These are phyloP conservation scores for Myiotriccus ornatus DNA, from an alignment of 2,797 vertebrate genomes.

Conservation along the genomic window DNA sequence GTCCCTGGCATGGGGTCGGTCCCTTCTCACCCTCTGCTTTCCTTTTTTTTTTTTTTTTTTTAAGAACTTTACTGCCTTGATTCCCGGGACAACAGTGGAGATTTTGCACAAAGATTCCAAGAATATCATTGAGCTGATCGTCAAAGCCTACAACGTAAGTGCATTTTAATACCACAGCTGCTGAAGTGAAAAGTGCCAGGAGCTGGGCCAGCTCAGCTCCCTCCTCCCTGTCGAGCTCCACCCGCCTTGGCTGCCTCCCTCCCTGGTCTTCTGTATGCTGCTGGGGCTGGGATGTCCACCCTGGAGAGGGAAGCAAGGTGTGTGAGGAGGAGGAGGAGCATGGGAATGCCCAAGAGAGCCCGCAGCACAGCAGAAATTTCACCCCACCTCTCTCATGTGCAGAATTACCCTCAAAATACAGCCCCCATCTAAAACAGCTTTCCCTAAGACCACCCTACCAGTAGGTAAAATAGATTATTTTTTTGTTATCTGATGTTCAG, in stretches of 20 bases:
- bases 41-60: not conserved
- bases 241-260: rapidly evolving
- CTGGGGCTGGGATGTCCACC: not conserved
- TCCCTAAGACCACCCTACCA: not conserved
- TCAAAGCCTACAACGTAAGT: slow-evolving; percentile 93
- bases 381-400: rapidly evolving
- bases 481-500: not conserved
- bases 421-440: not conserved
- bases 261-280: rapidly evolving
- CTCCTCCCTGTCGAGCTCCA: rapidly evolving
- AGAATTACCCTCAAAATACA: not conserved
- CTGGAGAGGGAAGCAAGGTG: not conserved
- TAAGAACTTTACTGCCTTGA: slow-evolving; percentile 92
- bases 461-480: not conserved
- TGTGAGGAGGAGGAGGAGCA: not conserved
- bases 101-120: slow-evolving; percentile 95
- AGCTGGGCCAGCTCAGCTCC: not conserved
- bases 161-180: slow-evolving; percentile 1
- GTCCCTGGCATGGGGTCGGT: rapidly evolving
- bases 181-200: not conserved
- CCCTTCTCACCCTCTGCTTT: not conserved
- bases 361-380: not conserved
- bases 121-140: slow-evolving; percentile 96
- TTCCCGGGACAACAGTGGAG: slow-evolving; percentile 95
- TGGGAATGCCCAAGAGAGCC: not conserved